Conservation (phyloP, 1,140 invertebrate species). For the Triops cancriformis region DNA sequence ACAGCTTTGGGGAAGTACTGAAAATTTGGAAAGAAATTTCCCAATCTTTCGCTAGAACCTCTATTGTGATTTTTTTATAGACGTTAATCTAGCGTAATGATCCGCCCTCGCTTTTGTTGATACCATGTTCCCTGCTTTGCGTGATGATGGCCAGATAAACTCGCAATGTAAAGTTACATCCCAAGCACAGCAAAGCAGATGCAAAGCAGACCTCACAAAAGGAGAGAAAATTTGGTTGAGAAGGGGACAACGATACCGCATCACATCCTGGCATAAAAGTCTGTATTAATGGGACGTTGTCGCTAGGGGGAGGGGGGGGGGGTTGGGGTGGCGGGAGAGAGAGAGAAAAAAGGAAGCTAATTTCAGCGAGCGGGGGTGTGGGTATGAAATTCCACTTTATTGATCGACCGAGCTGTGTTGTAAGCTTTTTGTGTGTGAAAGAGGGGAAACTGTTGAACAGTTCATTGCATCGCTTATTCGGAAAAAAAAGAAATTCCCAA, state of each 20-base stretch:
- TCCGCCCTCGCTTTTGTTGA: background rate
- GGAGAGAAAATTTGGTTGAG: background rate
- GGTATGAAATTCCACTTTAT: background rate
- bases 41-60: too few relatives aligned
- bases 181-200: background rate
- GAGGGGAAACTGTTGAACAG: background rate
- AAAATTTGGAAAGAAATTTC: too few relatives aligned
- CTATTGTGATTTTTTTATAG: background rate
- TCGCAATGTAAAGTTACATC: background rate
- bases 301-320: background rate
- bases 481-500: background rate
- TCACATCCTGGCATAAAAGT: background rate
- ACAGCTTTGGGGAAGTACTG: too few relatives aligned
- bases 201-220: background rate
- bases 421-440: background rate
- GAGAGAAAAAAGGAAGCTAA: background rate
- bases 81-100: background rate
- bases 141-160: slow-evolving; percentile 5
- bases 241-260: background rate
- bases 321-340: background rate
- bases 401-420: background rate
- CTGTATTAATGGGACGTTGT: background rate
- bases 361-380: background rate
- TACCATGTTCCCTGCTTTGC: background rate
- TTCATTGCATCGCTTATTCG: background rate